Evolutionary conservation across 2,797 vertebrate genomes (phyloP).

Genomic region (Eidolon dupreanum): DNA sequence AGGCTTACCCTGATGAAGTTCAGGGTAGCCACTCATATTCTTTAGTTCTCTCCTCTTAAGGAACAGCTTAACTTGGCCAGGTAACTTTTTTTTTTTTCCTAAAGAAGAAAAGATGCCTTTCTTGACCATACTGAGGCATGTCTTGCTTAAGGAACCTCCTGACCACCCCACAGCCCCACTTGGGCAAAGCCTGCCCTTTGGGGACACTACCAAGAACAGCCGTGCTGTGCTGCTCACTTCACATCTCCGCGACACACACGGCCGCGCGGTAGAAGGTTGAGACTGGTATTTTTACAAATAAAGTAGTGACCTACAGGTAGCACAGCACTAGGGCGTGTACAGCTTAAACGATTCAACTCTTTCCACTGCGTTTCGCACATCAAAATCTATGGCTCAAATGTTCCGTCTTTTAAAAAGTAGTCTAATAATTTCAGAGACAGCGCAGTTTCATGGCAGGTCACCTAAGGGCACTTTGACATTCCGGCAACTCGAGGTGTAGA

Average conservation of each 20-base stretch:
- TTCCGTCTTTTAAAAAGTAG: not conserved
- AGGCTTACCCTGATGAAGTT: not conserved
- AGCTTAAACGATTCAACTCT: not conserved
- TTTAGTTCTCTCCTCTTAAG: conserved; percentile 12
- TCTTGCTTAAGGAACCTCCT: conserved; percentile 41
- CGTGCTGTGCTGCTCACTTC: not conserved
- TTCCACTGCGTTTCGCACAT: not conserved
- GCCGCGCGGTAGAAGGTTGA: not conserved
- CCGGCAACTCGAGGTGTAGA: not conserved
- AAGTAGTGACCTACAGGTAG: conserved; percentile 44
- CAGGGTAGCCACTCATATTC: not conserved
- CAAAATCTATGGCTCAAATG: not conserved
- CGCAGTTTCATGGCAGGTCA: not conserved
- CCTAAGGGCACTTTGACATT: not conserved
- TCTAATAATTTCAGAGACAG: not conserved
- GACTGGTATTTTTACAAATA: conserved; percentile 35
- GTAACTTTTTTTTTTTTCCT: not conserved
- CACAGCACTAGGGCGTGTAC: not conserved
- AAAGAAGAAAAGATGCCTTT: conserved; percentile 32
- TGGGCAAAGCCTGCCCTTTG: not conserved
- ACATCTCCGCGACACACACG: not conserved
- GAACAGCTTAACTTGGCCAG: not conserved
- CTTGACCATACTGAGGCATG: not conserved
- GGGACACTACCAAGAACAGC: not conserved
- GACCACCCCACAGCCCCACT: not conserved